These are phyloP conservation scores for Neosilurus hyrtlii DNA, from an alignment of 2,797 vertebrate species.

Conservation along the genomic window DNA sequence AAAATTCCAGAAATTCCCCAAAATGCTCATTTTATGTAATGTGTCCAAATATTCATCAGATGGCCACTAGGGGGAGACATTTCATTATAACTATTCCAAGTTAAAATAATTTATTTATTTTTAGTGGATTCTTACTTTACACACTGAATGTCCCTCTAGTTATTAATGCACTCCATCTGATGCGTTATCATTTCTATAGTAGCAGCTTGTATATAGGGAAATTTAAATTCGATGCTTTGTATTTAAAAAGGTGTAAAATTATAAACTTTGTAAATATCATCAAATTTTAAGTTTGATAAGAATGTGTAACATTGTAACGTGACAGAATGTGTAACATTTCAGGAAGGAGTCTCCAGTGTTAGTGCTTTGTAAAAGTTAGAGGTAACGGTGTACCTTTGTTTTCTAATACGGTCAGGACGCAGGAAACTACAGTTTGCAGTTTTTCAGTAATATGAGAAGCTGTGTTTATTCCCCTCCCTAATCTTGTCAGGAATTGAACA, in stretches of 20 bases:
- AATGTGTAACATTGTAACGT: background rate
- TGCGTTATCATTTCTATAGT: background rate
- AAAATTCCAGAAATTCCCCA: too few species aligned
- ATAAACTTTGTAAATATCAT: too few species aligned
- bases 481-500: background rate
- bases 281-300: too few species aligned
- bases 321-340: background rate
- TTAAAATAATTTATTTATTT: too few species aligned
- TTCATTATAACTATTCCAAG: too few species aligned
- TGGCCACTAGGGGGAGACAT: too few species aligned
- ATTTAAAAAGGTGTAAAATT: background rate
- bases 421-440: background rate
- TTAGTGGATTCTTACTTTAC: too few species aligned
- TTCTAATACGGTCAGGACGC: background rate
- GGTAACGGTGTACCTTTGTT: background rate
- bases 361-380: background rate
- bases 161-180: background rate
- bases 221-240: background rate
- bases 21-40: too few species aligned
- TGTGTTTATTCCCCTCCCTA: background rate
- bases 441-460: background rate
- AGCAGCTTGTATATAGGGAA: background rate
- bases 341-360: slow-evolving; percentile 10
- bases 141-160: too few species aligned
- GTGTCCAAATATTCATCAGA: too few species aligned